A percentile compares a stretch with the other conserved stretches of the same genome.
Evolutionary conservation across 1,140 invertebrate genomes (phyloP).

Genomic region (Plutomurus gul): DNA sequence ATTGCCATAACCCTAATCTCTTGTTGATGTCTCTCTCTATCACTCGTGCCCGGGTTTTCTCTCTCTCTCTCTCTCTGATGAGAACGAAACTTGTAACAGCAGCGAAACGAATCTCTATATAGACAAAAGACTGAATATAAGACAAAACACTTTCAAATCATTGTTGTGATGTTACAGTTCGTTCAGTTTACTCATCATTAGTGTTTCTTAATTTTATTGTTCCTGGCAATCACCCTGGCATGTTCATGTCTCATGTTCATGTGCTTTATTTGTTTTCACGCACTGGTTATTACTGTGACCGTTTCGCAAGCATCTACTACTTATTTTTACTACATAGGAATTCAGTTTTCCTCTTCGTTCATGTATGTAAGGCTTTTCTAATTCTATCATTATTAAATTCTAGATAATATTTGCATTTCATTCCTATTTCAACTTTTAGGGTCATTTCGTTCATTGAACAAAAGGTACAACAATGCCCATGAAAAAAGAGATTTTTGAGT

Average conservation of each 20-base stretch:
- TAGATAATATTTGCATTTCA: no score
- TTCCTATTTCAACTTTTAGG: no score
- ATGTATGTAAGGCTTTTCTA: no score
- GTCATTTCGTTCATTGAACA: conserved; percentile 8
- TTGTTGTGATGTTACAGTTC: background rate
- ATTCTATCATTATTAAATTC: background rate
- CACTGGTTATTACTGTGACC: conserved; percentile 26
- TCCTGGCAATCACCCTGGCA: conserved; percentile 30
- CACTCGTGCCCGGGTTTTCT: conserved; percentile 6
- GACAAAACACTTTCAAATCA: background rate
- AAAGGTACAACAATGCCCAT: conserved; percentile 21
- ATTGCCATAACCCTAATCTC: conserved; percentile 6
- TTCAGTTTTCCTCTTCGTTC: no score
- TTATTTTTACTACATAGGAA: background rate
- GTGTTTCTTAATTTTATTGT: no score
- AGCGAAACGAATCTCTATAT: background rate
- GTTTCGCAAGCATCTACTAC: conserved; percentile 13
- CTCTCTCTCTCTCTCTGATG: background rate
- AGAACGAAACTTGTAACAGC: background rate
- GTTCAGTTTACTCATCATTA: no score
- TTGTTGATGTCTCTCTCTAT: conserved; percentile 9
- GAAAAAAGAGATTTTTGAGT: conserved; percentile 2
- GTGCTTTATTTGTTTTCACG: conserved; percentile 25
- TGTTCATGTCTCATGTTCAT: conserved; percentile 34
- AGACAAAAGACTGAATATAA: conserved; percentile 7